Base-by-base conservation (phyloP, 1,140 invertebrate species). In the Eufriesea mexicana region DNA sequence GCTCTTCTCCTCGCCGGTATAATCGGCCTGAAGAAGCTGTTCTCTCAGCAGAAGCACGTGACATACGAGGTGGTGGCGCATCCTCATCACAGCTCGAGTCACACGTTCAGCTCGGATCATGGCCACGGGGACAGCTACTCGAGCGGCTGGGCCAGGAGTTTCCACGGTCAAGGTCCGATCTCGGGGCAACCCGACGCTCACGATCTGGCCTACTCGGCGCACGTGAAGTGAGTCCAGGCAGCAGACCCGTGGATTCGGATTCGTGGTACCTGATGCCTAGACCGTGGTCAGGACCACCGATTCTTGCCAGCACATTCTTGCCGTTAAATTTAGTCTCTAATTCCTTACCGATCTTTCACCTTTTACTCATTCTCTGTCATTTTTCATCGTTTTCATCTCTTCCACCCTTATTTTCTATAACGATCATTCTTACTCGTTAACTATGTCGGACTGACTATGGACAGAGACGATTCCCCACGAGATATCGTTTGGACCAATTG, bases 1-100 rank as follows among this genome's bases (percentile, higher is more conserved):
- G 97, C 97, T 2, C 95, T 98, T 8, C 95, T 98, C 0, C 91
- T 98, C 18, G 97, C 97, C 2, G 96, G 96, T 47, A 96, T 98
- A 77, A 97, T 98, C 77, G 97, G 97, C 28, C 91, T 98, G 87
- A 98, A 97, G 95, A 98, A 97, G 86, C 94, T 98, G 10, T 96
- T 98, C 92, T 96, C 96, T 70, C 95, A 96, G 2, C 94, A 96
- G 86, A 97, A 97, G 89, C 96, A 97, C 93, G 96, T 97, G 25
- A 96, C 96, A 0, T 97, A 97, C 89, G 96, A 97, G 86, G 96
- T 97, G 1, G 96, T 97, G 2, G 95, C 96, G 0, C 96, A 96
- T 83, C 96, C 96, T 6, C 96, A 96, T 87, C 96, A 96, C 85
- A 92, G 93, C 7, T 89, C 95, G 54, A 95, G 95, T 70, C 94